Percentiles rank a stretch among this genome's conserved stretches.
phyloP scores from a whole-genome alignment of 2,113 vertebrate species.

The Grallaria varia region DNA sequence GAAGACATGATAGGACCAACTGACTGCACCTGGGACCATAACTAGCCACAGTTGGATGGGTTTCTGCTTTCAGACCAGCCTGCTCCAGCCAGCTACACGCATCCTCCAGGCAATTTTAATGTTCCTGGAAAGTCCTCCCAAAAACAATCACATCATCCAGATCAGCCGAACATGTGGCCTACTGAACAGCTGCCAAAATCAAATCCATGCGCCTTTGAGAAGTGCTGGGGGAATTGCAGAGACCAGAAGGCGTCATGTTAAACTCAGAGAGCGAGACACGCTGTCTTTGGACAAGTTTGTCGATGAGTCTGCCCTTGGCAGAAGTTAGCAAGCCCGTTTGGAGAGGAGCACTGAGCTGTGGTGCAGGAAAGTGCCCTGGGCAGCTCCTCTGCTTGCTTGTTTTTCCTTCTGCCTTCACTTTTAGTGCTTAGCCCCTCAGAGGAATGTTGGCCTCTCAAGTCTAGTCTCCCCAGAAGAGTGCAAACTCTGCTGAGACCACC shows the following conservation, averaged over 20 bases:
- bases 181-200: conserved; percentile 69
- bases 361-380: not conserved
- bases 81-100: conserved; percentile 58
- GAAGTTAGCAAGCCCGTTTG: not conserved
- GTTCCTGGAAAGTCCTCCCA: conserved; percentile 72
- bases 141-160: conserved; percentile 74
- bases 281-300: conserved; percentile 61
- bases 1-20: not conserved
- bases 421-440: not conserved
- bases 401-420: not conserved
- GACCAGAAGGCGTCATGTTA: conserved; percentile 66
- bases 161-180: conserved; percentile 68
- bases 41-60: conserved; percentile 54
- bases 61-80: conserved; percentile 62
- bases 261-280: not conserved
- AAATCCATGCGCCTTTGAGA: conserved; percentile 61
- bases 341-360: not conserved
- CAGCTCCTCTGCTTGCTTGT: not conserved
- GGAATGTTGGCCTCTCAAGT: not conserved
- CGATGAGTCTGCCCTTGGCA: conserved; percentile 57
- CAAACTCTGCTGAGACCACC: not conserved
- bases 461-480: not conserved
- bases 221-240: conserved; percentile 65
- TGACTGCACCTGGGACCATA: conserved; percentile 10
- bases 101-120: conserved; percentile 68